A percentile compares a stretch with the other conserved stretches of the same genome.
phyloP scores from a whole-genome alignment of 37 sponge, comb jelly and placozoan species.

The Cladorhizidae sp. region DNA sequence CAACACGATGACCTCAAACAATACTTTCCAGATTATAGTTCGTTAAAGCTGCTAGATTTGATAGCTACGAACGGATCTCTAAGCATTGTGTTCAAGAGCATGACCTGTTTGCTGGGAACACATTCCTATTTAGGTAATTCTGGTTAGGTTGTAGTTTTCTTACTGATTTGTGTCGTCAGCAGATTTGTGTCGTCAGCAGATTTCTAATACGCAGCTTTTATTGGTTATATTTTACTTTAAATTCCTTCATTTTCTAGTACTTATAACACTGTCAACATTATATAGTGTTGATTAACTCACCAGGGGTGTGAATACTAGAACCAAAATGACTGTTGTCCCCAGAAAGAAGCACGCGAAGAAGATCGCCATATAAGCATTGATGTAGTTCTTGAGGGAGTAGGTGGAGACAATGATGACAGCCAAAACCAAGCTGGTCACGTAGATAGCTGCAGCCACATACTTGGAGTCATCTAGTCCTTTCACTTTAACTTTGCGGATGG shows the following conservation, averaged over 20 bases:
- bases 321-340: slow-evolving; percentile 37
- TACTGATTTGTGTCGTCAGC: background rate
- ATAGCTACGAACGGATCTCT: too few relatives aligned
- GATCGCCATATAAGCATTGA: slow-evolving; percentile 24
- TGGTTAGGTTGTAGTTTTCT: background rate
- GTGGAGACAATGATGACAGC: slow-evolving; percentile 30
- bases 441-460: slow-evolving; percentile 48
- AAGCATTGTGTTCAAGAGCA: too few relatives aligned
- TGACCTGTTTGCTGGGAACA: too few relatives aligned
- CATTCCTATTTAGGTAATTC: too few relatives aligned
- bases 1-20: too few relatives aligned
- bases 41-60: too few relatives aligned
- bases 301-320: slow-evolving; percentile 50
- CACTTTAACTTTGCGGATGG: slow-evolving; percentile 60
- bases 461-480: slow-evolving; percentile 59
- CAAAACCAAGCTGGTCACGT: slow-evolving; percentile 47
- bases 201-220: background rate
- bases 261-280: background rate
- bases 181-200: background rate
- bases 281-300: slow-evolving; percentile 7
- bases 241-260: too few relatives aligned
- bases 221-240: too few relatives aligned
- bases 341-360: slow-evolving; percentile 12
- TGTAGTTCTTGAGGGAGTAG: slow-evolving; percentile 11
- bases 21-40: too few relatives aligned